Evolutionary conservation across 1,140 invertebrate species (phyloP), one percentile per base, ranked within the genome.

Genomic region (Halesus radiatus): DNA sequence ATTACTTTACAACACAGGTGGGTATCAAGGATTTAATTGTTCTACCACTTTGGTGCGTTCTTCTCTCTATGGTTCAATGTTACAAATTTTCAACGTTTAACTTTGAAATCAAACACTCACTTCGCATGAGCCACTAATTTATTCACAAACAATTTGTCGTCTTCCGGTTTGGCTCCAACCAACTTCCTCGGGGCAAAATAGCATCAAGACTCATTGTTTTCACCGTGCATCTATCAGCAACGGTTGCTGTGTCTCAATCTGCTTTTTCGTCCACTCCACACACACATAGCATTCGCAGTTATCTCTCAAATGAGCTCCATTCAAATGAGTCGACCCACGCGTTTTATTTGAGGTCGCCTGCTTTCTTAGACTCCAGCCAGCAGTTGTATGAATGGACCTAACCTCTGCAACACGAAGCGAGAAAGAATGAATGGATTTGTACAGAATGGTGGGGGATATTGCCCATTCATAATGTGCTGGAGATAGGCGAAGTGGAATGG

Each of bases 351-450:
- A 81, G 80, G 80, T 81, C 80, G 73, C 58, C 80, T 76, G 60
- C 80, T 81, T 76, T 81, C 76, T 74, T 72, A 79, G 72, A 10
- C 10, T 45, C 13, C 37, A 45, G 10, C 37, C 37, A 32, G 32
- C 58, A n/a, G 53, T 73, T 62, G 62, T 75, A 81, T 81, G 80
- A 81, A 81, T 81, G 80, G 76, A 77, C 62, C 26, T 75, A 60
- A 75, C 72, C 72, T 60, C 52, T 29, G 66, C 37, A 45, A 60
- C 68, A 76, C 73, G 79, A 62, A 62, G 29, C 23, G 52, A 58
- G 53, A 37, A 75, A 56, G 18, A 75, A 56, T 80, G 79, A 80
- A 80, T 80, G 79, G 74, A 72, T 22, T 50, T 68, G 68, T 76
- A 76, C 26, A 20, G 20, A 5, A 29, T 7, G 75, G 58, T 20